Conservation (phyloP, 2,113 vertebrate species). For the Narcine bancroftii region DNA sequence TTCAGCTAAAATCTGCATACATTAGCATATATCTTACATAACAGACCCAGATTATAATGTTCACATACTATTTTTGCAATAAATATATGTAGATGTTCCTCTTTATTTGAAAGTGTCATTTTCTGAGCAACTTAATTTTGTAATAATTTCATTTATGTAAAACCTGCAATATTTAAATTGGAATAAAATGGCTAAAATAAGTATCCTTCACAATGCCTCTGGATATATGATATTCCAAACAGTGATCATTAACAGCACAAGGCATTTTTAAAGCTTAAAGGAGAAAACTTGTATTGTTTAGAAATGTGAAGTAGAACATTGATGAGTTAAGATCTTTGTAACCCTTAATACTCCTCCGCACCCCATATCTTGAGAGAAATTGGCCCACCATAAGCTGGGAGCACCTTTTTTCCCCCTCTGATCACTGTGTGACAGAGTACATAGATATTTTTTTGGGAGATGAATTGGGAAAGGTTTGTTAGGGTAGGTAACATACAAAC, state of each 20-base stretch:
- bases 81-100: slow-evolving; percentile 11
- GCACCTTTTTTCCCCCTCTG: too few relatives aligned
- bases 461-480: too few relatives aligned
- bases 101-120: slow-evolving; percentile 11
- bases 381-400: too few relatives aligned
- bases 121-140: not conserved
- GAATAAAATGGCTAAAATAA: not conserved
- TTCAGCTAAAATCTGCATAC: slow-evolving; percentile 9
- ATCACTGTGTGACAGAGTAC: too few relatives aligned
- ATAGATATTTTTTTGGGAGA: too few relatives aligned
- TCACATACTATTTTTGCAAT: not conserved
- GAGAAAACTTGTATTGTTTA: not conserved
- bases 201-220: not conserved
- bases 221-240: not conserved
- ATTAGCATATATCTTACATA: slow-evolving; percentile 28
- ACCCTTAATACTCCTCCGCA: not conserved
- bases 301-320: not conserved
- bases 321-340: not conserved
- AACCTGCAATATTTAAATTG: not conserved
- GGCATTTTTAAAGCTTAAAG: not conserved
- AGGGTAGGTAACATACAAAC: too few relatives aligned
- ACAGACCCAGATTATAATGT: slow-evolving; percentile 17
- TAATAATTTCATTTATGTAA: not conserved
- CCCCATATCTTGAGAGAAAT: not conserved
- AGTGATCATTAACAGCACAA: not conserved